Base-by-base conservation (phyloP, 1,140 invertebrate genomes). In the Zophobas atratus region DNA sequence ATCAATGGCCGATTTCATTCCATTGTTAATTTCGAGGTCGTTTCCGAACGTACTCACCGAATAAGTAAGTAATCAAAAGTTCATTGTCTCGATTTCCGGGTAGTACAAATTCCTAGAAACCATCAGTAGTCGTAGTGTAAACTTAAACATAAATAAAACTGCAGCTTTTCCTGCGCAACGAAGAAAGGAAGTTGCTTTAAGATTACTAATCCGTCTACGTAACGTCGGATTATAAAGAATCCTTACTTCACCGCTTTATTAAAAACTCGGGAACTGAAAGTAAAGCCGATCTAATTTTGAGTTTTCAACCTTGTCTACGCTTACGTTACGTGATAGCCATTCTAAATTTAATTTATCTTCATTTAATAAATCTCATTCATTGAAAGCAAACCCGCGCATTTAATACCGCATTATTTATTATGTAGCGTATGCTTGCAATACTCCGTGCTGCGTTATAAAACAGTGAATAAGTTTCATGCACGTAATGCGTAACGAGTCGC, bases 81-180 rank as follows among this genome's bases (percentile, higher is more conserved):
- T 67, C 60, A 67, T 67, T 67, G 60, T 67, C 60, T 67, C 39
- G 8, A 67, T 67, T 43, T 67, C 60, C 60, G 60, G 60, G 60
- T 67, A 67, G 60, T 48, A 67, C 39, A 43, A 67, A 67, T 67
- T 67, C 60, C 20, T 6, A 38, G 60, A 67, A 67, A 67, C 43
- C 60, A 67, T 67, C 60, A 36, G 60, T 67, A 67, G 60, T 67
- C 60, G 60, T 43, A 43, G 57, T 63, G 57, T 63, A 63, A 63
- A 38, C 57, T 6, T 38, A 67, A 32, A 67, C 20, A 41, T 67
- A 67, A 38, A 43, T 4, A 67, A 8, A 8, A 32, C 2, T 32
- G 60, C 39, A 43, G 38, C 39, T n/a, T 67, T 38, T 51, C 49
- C 49, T 4, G 4, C 6, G 49, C n/a, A 4, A 51, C n/a, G 39